Evolutionary conservation across 2,113 vertebrate species (phyloP), one percentile per base, ranked within the genome.

Genomic region (Crotalus helleri): DNA sequence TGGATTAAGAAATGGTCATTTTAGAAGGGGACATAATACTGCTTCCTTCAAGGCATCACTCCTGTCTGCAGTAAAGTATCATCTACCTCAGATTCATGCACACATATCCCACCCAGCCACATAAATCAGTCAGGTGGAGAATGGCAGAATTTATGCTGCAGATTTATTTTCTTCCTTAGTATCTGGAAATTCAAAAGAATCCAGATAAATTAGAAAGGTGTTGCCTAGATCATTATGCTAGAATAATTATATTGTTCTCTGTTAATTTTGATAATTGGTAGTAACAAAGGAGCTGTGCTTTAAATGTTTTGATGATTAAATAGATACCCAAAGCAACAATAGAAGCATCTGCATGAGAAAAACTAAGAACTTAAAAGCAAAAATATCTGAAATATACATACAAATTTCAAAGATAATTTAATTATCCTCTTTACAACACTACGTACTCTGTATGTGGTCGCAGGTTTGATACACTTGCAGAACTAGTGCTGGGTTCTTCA

Each of bases 401-500:
- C 19, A 0, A 15, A 1, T 23, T 0, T 86, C 0, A 54, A 92
- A 69, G 1, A n/a, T 57, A 89, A n/a, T 46, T 46, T 39, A 86
- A 9, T 15, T 3, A 1, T 57, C 6, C 74, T 6, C 53, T 0
- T 13, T 49, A n/a, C 3, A 9, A 0, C 0, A 10, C 26, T 93
- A 97, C 98, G 95, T 98, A 99, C 99, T 99, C 99, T 89, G 97
- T 85, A 91, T 98, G 98, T 0, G 98, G 98, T 57, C 98, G 98
- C 92, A 98, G 98, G 64, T 98, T 97, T 4, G 99, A 98, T 87
- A 98, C 98, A 2, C 98, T 98, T 10, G 99, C 98, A 0, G 98
- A 98, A 90, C 99, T 99, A 96, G 99, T 99, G 97, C 99, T 99
- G 91, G 99, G 99, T 94, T 99, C 99, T 95, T 99, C 99, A 33